Conservation (phyloP, 2,888 invertebrate genomes). For the Drosophila kambysellisi region DNA sequence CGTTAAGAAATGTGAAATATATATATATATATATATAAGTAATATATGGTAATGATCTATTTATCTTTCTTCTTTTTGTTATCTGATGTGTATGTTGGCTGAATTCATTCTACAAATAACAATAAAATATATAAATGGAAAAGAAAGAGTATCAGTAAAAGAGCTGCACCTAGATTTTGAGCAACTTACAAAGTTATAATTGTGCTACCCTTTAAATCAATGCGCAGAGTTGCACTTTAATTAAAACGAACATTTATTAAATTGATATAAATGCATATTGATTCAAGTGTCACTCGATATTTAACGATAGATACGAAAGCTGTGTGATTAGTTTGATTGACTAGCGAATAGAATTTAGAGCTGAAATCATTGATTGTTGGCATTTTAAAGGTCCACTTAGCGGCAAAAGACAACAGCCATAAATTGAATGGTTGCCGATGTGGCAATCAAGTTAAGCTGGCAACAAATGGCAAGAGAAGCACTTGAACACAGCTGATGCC, state of each 20-base stretch:
- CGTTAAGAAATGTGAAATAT: neutral
- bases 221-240: neutral
- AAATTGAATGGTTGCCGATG: slow-evolving; percentile 39
- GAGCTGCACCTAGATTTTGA: neutral
- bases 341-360: neutral
- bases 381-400: slow-evolving; percentile 33
- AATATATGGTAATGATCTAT: neutral
- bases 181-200: neutral
- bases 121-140: neutral
- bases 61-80: neutral
- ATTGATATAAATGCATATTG: neutral
- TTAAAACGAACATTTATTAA: neutral
- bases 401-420: slow-evolving; percentile 13
- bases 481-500: slow-evolving; percentile 66
- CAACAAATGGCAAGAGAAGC: slow-evolving; percentile 11
- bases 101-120: neutral
- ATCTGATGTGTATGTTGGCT: neutral
- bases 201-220: neutral
- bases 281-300: neutral
- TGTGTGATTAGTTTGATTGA: slow-evolving; percentile 12
- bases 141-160: neutral
- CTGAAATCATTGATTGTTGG: slow-evolving; percentile 28
- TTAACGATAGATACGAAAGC: neutral
- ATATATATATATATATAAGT: neutral
- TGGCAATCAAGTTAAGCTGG: slow-evolving; percentile 35